These are phyloP conservation scores for Idaea straminata DNA, from an alignment of 2,888 invertebrate species.

Conservation along the genomic window DNA sequence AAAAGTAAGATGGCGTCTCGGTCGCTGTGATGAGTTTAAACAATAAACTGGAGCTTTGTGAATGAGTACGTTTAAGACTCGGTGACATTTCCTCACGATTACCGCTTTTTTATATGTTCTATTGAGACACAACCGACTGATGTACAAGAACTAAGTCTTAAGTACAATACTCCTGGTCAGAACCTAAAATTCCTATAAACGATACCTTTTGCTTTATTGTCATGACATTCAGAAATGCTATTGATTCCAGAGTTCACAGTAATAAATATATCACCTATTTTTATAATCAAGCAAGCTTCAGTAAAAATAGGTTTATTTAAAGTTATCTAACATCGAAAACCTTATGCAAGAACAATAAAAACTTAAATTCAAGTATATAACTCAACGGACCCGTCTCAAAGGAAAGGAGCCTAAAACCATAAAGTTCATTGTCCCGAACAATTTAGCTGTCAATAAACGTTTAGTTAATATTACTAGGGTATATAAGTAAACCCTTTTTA, in stretches of 20 bases:
- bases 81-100: background rate
- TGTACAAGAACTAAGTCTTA: no score
- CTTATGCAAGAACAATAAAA: background rate
- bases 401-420: background rate
- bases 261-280: background rate
- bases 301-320: background rate
- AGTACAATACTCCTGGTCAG: no score
- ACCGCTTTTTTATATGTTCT: no score
- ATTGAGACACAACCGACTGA: no score
- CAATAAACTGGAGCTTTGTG: background rate
- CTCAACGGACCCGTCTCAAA: background rate
- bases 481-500: slow-evolving; percentile 10
- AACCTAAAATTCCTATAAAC: no score
- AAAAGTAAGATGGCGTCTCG: background rate
- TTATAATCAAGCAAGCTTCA: background rate
- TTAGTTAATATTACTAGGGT: slow-evolving; percentile 17
- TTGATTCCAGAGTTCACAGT: background rate
- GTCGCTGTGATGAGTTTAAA: background rate
- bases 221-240: background rate
- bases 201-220: no score
- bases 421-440: slow-evolving; percentile 4
- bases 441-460: slow-evolving; percentile 20
- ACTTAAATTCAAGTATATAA: background rate
- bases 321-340: background rate
- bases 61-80: background rate